Evolutionary conservation across 2,113 vertebrate species (phyloP).

Genomic region (Montifringilla adamsi): DNA sequence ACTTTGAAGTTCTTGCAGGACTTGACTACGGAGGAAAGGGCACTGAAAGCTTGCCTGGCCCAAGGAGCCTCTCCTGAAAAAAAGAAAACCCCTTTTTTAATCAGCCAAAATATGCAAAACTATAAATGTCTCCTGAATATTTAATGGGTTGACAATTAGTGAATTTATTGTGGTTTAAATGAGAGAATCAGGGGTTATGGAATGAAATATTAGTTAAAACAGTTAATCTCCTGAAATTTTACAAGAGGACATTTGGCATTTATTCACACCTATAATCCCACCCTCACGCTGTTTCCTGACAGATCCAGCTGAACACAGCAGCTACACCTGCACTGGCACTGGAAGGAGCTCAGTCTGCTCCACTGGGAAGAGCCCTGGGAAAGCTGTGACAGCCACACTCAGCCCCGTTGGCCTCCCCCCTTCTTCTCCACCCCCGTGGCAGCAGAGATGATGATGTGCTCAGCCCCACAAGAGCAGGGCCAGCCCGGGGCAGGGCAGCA

Average conservation of each 20-base stretch:
- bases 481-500: neutral
- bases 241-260: neutral
- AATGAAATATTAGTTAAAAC: neutral
- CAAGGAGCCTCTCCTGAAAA: conserved; percentile 83
- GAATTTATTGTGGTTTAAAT: neutral
- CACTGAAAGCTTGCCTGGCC: conserved; percentile 81
- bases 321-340: neutral
- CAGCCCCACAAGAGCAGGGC: neutral
- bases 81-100: neutral
- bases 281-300: neutral
- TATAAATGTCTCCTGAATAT: neutral
- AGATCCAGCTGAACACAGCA: neutral
- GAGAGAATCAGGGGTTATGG: neutral
- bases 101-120: neutral
- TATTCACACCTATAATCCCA: neutral
- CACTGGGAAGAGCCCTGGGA: neutral
- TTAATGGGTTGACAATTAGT: neutral
- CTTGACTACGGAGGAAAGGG: conserved; percentile 86
- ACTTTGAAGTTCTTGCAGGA: conserved; percentile 98
- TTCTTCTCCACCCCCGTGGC: neutral
- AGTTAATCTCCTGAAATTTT: neutral
- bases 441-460: neutral
- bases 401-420: neutral
- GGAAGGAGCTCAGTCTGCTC: neutral
- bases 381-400: neutral